These are phyloP conservation scores for Lepus europaeus DNA, from an alignment of 2,113 vertebrate species.

Conservation along the genomic window DNA sequence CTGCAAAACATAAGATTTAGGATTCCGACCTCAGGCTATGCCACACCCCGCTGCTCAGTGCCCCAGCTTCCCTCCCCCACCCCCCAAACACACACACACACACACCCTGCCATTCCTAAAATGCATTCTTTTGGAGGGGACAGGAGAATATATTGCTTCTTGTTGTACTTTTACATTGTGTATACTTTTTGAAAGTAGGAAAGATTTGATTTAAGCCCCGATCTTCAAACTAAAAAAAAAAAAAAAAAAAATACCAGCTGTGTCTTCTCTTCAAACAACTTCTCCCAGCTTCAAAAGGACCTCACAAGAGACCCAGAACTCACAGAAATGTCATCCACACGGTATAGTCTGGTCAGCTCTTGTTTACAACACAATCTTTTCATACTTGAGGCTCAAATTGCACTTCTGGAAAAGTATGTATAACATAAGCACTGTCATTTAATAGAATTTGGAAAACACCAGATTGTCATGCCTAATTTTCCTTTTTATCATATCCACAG, in stretches of 20 bases:
- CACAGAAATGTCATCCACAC: background rate
- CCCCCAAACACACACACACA: too few species aligned
- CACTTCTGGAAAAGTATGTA: conserved; percentile 13
- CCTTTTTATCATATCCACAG: conserved; percentile 43
- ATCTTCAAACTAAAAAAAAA: background rate
- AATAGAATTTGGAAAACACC: conserved; percentile 76
- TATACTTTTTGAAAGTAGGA: background rate
- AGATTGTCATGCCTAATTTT: conserved; percentile 50
- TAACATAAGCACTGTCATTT: conserved; percentile 49
- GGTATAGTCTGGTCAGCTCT: background rate
- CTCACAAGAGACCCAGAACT: background rate
- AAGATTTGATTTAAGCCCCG: background rate
- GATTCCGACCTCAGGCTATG: background rate
- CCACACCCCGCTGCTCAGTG: background rate
- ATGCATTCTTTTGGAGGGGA: background rate
- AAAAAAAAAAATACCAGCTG: background rate
- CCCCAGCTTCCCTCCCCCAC: too few species aligned
- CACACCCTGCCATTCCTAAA: background rate
- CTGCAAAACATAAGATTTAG: background rate
- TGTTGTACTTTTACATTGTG: background rate
- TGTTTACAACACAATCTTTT: background rate
- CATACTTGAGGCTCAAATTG: background rate
- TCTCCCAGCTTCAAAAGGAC: background rate
- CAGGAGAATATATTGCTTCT: background rate
- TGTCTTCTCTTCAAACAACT: background rate